Evolutionary conservation across 2,888 invertebrate genomes (phyloP).

Genomic region (Dolichomitus sp.): DNA sequence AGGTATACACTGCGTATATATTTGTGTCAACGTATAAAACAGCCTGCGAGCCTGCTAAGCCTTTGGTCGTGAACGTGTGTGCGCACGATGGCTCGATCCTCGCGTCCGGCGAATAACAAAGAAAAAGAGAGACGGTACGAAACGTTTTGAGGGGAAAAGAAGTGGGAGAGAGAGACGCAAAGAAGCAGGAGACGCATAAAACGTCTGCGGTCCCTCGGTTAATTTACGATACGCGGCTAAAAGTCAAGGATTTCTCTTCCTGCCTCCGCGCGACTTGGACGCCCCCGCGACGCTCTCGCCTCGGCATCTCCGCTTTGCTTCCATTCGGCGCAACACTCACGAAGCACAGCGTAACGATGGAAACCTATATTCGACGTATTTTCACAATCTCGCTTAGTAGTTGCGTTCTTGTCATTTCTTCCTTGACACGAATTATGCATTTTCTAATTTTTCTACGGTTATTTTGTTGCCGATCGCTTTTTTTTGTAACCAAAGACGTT

Average conservation of each 20-base stretch:
- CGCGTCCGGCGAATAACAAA: constrained; percentile 34
- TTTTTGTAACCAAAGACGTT: neutral
- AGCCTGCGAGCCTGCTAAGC: neutral
- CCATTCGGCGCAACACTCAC: neutral
- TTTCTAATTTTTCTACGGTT: neutral
- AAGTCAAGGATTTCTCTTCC: constrained; percentile 73
- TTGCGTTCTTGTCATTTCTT: neutral
- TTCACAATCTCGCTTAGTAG: neutral
- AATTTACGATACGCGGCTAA: constrained; percentile 75
- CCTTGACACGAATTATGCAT: neutral
- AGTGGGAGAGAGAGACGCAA: constrained; percentile 22
- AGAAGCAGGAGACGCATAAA: constrained; percentile 63
- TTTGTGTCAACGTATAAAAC: neutral
- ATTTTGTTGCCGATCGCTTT: neutral
- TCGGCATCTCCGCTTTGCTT: constrained; percentile 8
- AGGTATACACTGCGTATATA: neutral
- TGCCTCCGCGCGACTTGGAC: constrained; percentile 39
- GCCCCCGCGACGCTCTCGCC: constrained; percentile 32
- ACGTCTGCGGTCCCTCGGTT: constrained; percentile 68
- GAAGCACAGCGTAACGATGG: neutral
- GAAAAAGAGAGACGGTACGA: constrained; percentile 14
- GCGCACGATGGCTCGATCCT: constrained; percentile 29
- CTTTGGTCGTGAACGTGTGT: constrained; percentile 26
- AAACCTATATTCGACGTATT: constrained; percentile 4
- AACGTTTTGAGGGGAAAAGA: constrained; percentile 2